A percentile compares a stretch with the other conserved stretches of the same genome.
Conservation (phyloP, 2,888 invertebrate species). For the Myathropa florea region DNA sequence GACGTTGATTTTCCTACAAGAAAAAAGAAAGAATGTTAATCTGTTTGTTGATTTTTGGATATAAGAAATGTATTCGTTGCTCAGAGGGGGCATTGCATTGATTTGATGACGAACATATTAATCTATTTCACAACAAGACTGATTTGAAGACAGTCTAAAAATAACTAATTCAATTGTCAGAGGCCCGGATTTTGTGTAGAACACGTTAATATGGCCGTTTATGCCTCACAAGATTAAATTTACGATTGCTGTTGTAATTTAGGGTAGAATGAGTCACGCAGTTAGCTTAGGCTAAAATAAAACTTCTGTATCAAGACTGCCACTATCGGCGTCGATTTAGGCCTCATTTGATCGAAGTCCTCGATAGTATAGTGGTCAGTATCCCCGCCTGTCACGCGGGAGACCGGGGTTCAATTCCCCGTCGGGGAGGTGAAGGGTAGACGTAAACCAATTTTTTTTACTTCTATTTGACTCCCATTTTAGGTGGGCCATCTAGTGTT, state of each 20-base stretch:
- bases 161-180: neutral
- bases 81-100: neutral
- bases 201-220: neutral
- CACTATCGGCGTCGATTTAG: too few relatives aligned
- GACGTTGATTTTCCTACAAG: conserved; percentile 88
- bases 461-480: neutral
- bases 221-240: too few relatives aligned
- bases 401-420: conserved; percentile 71
- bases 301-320: too few relatives aligned
- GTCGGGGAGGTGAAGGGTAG: conserved; percentile 47
- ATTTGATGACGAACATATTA: neutral
- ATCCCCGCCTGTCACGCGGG: conserved; percentile 70
- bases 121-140: neutral
- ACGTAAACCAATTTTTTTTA: neutral
- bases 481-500: neutral
- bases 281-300: too few relatives aligned
- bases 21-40: neutral
- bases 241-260: too few relatives aligned
- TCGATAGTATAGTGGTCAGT: conserved; percentile 69
- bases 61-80: too few relatives aligned
- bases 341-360: neutral
- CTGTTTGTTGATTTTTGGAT: too few relatives aligned
- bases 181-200: neutral
- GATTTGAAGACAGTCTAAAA: too few relatives aligned
- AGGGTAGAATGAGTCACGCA: too few relatives aligned